phyloP scores from a whole-genome alignment of 2,888 invertebrate species.

The Pyrocoelia pectoralis region DNA sequence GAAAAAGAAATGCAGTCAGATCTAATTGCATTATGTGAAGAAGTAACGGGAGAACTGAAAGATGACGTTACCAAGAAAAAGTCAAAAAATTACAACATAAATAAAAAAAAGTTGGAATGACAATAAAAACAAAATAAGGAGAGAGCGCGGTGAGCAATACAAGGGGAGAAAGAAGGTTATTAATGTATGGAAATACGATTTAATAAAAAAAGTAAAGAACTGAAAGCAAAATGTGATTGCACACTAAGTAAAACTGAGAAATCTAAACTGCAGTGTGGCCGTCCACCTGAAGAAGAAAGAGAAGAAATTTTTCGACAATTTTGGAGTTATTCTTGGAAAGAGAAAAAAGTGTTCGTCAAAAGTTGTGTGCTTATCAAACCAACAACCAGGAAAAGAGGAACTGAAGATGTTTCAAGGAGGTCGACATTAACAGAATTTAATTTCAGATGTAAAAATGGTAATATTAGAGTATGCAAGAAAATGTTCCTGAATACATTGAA shows the following conservation, averaged over 20 bases:
- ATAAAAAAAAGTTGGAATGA: slow-evolving; percentile 1
- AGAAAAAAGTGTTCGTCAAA: not conserved
- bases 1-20: not conserved
- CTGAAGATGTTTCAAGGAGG: too few species aligned
- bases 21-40: not conserved
- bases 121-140: not conserved
- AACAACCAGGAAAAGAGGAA: too few species aligned
- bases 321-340: not conserved
- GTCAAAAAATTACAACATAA: not conserved
- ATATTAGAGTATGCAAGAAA: too few species aligned
- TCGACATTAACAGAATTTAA: too few species aligned
- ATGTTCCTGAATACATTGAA: too few species aligned
- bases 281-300: too few species aligned
- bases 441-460: too few species aligned
- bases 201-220: too few species aligned
- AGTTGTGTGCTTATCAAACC: too few species aligned
- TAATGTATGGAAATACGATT: not conserved
- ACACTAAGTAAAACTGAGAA: too few species aligned
- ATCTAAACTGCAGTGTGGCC: too few species aligned
- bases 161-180: not conserved
- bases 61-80: slow-evolving; percentile 2
- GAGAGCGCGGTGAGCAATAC: not conserved
- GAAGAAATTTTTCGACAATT: too few species aligned
- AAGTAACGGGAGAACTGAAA: not conserved
- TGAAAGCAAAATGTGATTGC: slow-evolving; percentile 4